Percentiles rank a stretch among this genome's conserved stretches.
These are phyloP conservation scores for Lacerta viridis DNA, from an alignment of 2,797 vertebrate genomes.

Conservation along the genomic window DNA sequence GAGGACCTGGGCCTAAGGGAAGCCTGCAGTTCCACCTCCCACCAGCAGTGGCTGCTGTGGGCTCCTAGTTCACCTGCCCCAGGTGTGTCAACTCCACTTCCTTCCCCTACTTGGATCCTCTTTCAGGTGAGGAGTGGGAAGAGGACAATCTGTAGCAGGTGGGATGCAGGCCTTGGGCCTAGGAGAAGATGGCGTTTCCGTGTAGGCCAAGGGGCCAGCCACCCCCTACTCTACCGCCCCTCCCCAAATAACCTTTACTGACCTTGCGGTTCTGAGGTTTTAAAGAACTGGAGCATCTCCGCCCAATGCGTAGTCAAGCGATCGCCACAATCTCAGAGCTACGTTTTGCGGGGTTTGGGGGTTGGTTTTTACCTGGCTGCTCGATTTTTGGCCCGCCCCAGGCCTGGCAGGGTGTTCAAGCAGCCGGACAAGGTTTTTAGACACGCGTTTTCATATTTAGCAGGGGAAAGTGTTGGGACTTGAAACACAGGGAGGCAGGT, in stretches of 20 bases:
- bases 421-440: background rate
- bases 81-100: background rate
- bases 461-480: background rate
- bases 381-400: background rate
- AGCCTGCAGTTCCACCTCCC: constrained; percentile 32
- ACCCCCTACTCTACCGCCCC: too few relatives aligned
- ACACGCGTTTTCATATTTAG: background rate
- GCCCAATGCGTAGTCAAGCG: background rate
- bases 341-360: background rate
- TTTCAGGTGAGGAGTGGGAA: constrained; percentile 17
- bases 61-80: background rate
- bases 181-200: background rate
- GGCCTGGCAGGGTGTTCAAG: background rate
- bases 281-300: background rate
- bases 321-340: background rate
- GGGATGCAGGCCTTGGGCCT: constrained; percentile 5
- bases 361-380: background rate
- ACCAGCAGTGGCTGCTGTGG: constrained; percentile 33
- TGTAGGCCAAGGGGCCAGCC: background rate
- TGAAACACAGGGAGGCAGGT: background rate
- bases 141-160: constrained; percentile 9
- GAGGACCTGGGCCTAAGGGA: background rate
- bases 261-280: too few relatives aligned
- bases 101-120: background rate
- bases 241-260: background rate